phyloP scores from a whole-genome alignment of 2,797 vertebrate genomes.

The Enteromius trimaculatus region DNA sequence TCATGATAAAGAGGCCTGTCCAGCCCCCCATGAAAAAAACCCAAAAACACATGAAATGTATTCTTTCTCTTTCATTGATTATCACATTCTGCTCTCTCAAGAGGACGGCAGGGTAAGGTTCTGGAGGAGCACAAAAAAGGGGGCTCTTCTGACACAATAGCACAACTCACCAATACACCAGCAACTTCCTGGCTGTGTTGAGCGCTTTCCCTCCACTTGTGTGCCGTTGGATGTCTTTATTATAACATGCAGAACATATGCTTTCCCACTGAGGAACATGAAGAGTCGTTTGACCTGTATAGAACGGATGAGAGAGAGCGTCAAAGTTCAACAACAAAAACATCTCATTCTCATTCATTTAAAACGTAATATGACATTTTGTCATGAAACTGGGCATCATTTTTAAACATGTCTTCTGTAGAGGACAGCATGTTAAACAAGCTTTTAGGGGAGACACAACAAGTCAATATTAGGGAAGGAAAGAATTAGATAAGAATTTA shows the following conservation, averaged over 20 bases:
- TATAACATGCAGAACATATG: conserved; percentile 56
- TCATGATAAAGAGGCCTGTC: conserved; percentile 74
- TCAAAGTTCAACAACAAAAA: conserved; percentile 6
- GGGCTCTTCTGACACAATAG: conserved; percentile 58
- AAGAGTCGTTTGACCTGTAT: conserved; percentile 54
- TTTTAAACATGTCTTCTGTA: not conserved
- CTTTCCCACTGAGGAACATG: conserved; percentile 66
- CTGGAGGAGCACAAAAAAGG: conserved; percentile 26
- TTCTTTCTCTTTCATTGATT: conserved; percentile 64
- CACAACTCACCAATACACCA: conserved; percentile 65
- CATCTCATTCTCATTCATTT: too few species aligned
- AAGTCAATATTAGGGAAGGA: not conserved
- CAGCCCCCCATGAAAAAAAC: conserved; percentile 57
- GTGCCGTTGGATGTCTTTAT: conserved; percentile 68
- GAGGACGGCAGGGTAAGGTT: conserved; percentile 59
- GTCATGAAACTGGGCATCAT: not conserved
- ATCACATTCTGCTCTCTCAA: conserved; percentile 66
- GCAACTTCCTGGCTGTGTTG: conserved; percentile 71
- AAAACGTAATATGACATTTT: not conserved
- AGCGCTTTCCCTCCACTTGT: conserved; percentile 52
- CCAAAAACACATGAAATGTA: conserved; percentile 65
- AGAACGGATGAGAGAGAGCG: conserved; percentile 52
- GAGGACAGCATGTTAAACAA: not conserved
- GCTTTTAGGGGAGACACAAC: not conserved
- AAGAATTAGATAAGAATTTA: too few species aligned